phyloP scores from a whole-genome alignment of 2,797 vertebrate genomes.

The Danio albolineatus region DNA sequence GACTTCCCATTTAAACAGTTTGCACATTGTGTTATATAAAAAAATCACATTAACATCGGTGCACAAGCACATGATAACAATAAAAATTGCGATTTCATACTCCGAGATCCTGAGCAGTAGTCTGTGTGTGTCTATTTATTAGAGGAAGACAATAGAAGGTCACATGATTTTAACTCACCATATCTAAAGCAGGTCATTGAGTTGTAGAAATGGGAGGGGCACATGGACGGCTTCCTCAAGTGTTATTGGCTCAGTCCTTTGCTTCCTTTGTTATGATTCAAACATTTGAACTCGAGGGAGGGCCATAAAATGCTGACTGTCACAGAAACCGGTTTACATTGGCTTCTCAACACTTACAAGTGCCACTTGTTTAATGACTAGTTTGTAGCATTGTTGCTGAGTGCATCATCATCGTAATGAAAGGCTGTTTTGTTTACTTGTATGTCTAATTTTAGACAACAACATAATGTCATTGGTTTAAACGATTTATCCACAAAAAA shows the following conservation, averaged over 20 bases:
- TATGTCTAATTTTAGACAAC: constrained; percentile 7
- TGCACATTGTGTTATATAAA: not conserved
- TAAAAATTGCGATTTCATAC: not conserved
- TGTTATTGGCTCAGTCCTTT: constrained; percentile 68
- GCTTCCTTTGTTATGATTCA: constrained; percentile 74
- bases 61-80: not conserved
- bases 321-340: constrained; percentile 33
- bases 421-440: not conserved
- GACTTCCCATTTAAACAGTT: not conserved
- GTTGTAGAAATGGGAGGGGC: constrained; percentile 59
- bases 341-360: constrained; percentile 13
- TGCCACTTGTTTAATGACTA: not conserved
- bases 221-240: constrained; percentile 47
- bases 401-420: constrained; percentile 6
- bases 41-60: not conserved
- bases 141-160: constrained; percentile 34
- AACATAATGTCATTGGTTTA: not conserved
- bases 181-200: constrained; percentile 59
- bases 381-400: constrained; percentile 13
- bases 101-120: not conserved
- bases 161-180: constrained; percentile 53
- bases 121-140: constrained; percentile 34
- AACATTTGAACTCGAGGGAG: constrained; percentile 67
- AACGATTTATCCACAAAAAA: not conserved
- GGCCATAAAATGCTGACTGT: constrained; percentile 21